A percentile compares a stretch with the other conserved stretches of the same genome.
Conservation (phyloP, 2,113 vertebrate species). For the Thomomys bottae region DNA sequence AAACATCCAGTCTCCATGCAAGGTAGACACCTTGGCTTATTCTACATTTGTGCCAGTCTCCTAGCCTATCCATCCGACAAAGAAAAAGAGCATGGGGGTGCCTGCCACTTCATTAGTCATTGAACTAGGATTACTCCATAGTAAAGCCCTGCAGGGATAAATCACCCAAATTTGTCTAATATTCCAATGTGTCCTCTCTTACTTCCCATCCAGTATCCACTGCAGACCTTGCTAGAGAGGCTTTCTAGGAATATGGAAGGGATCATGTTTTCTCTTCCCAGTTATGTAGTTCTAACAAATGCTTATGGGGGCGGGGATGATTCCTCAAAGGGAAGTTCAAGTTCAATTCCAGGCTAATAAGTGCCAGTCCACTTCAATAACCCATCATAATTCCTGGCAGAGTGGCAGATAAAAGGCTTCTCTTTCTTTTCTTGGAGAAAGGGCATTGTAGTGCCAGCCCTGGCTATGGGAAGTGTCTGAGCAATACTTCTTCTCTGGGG, state of each 20-base stretch:
- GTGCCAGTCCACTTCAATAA: not conserved
- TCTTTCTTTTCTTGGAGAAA: not conserved
- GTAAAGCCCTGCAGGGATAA: not conserved
- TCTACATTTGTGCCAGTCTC: not conserved
- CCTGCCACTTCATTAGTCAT: not conserved
- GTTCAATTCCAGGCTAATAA: not conserved
- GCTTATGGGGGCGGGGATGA: not conserved
- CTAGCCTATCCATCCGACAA: not conserved
- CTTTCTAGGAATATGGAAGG: not conserved
- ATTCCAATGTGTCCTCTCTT: not conserved
- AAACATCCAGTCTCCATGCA: rapidly evolving
- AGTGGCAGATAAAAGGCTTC: not conserved
- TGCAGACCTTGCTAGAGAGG: not conserved
- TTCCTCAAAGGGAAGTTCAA: not conserved
- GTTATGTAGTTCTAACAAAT: not conserved
- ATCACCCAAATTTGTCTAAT: not conserved
- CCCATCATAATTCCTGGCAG: not conserved
- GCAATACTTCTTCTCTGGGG: not conserved
- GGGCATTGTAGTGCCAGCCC: not conserved
- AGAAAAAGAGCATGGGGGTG: not conserved
- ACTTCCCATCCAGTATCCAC: not conserved
- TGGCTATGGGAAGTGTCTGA: not conserved
- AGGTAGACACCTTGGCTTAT: not conserved
- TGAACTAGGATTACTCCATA: not conserved
- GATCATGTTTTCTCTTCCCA: not conserved